Base-by-base conservation (phyloP, 2,797 vertebrate species). In the Pampus argenteus region DNA sequence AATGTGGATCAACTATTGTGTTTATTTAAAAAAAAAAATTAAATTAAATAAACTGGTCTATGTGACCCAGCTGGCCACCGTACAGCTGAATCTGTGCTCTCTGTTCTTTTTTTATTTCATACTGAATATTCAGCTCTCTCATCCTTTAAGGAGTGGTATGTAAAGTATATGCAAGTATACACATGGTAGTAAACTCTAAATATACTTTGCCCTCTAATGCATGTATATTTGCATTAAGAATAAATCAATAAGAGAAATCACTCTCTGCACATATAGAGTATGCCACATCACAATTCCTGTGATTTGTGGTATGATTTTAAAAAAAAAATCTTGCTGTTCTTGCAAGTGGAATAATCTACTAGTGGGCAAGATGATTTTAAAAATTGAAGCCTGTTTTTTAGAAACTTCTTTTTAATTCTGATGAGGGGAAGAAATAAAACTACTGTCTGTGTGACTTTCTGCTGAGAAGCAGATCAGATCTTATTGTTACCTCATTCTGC, bases 1-100 rank as follows among this genome's bases (percentile, higher is more conserved):
- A 75, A 85, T 89, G 91, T 93, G 91, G 69, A 88, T 91, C 76
- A 58, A 88, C 84, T 90, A 87, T 86, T 91, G 93, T 94, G 93
- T 94, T 94, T 92, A 92, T 76, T 92, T 86, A 85, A 89, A 91
- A 86, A 89, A 70, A 66, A 88, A 72, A 62, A 61, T 18, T 0
- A 38, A 82, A 84, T 70, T 45, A 86, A 93, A 93, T 87, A 88
- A 89, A 88, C 75, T 80, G 75, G 74, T 89, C 84, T 89, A 74
- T 79, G 85, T 92, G 92, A 88, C 80, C 66, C 29, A 58, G 67
- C 67, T 63, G 79, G 87, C 78, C 83, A 84, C 84, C 75, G 2
- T 91, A 91, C 81, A 70, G 75, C 65, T 51, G 71, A 57, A 64
- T 86, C 71, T 75, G 76, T 44, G 61, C 57, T 82, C 44, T 76